Evolutionary conservation across 1,140 invertebrate genomes (phyloP).

Genomic region (Cataglyphis hispanica): DNA sequence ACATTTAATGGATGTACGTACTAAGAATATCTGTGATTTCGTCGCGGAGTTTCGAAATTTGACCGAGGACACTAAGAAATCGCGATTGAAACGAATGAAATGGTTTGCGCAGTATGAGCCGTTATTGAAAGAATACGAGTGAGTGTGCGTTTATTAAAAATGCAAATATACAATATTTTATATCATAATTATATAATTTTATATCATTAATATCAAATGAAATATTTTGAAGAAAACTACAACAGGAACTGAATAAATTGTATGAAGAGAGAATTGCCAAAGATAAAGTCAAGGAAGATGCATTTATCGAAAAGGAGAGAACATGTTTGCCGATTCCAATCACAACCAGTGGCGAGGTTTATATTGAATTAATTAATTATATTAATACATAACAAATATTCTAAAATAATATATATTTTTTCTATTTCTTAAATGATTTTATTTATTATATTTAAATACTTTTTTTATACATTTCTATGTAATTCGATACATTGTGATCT

Average conservation of each 20-base stretch:
- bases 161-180: too few species aligned
- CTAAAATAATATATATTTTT: not conserved
- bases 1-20: conserved; percentile 70
- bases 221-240: conserved; percentile 61
- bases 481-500: not conserved
- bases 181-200: too few species aligned
- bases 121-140: conserved; percentile 77
- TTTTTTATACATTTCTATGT: not conserved
- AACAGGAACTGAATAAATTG: conserved; percentile 64
- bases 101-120: conserved; percentile 75
- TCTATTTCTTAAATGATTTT: too few species aligned
- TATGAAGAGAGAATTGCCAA: conserved; percentile 53
- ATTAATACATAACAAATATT: too few species aligned
- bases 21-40: conserved; percentile 70
- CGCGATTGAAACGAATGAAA: conserved; percentile 62
- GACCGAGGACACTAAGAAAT: conserved; percentile 64
- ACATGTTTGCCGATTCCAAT: conserved; percentile 71
- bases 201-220: not conserved
- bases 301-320: conserved; percentile 65
- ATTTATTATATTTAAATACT: not conserved
- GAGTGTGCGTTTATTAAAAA: conserved; percentile 11
- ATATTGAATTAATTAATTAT: not conserved
- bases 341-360: conserved; percentile 72
- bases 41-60: conserved; percentile 68
- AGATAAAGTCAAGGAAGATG: not conserved